phyloP scores from a whole-genome alignment of 1,140 invertebrate species.

The Phenacoccus solenopsis region DNA sequence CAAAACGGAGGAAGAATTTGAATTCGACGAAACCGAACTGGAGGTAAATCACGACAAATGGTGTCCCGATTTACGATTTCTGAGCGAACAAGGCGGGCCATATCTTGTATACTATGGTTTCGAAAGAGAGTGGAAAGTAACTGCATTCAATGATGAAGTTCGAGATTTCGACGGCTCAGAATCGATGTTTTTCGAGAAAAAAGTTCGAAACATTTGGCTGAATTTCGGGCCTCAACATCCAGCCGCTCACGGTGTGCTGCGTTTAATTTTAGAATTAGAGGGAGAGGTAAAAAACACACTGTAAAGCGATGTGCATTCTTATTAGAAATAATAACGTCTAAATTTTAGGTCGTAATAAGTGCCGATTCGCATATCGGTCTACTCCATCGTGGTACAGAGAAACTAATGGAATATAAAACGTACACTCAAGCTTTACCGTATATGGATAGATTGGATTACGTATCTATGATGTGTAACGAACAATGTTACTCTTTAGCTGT shows the following conservation, averaged over 20 bases:
- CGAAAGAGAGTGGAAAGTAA: background rate
- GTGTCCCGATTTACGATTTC: slow-evolving; percentile 19
- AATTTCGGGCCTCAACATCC: slow-evolving; percentile 99
- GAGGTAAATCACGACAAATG: background rate
- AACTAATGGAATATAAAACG: slow-evolving; percentile 97
- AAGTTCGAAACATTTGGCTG: slow-evolving; percentile 69
- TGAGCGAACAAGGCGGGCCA: slow-evolving; percentile 27
- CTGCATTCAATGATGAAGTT: background rate
- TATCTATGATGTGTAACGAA: slow-evolving; percentile 99
- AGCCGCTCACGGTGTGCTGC: slow-evolving; percentile 92
- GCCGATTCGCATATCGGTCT: slow-evolving; percentile 96
- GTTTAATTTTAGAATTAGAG: slow-evolving; percentile 86
- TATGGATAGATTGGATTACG: slow-evolving; percentile 97
- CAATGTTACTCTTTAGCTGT: slow-evolving; percentile 92
- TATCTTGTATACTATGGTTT: background rate
- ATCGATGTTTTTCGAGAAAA: slow-evolving; percentile 43
- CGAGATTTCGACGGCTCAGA: background rate
- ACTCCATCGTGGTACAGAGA: slow-evolving; percentile 92
- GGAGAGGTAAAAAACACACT: slow-evolving; percentile 59
- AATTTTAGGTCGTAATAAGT: slow-evolving; percentile 55
- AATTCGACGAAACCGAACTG: background rate
- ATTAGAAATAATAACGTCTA: background rate
- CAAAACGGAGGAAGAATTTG: background rate
- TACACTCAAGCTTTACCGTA: slow-evolving; percentile 95
- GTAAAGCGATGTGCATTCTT: background rate